phyloP scores from a whole-genome alignment of 2,797 vertebrate genomes.

The Kryptopterus vitreolus region DNA sequence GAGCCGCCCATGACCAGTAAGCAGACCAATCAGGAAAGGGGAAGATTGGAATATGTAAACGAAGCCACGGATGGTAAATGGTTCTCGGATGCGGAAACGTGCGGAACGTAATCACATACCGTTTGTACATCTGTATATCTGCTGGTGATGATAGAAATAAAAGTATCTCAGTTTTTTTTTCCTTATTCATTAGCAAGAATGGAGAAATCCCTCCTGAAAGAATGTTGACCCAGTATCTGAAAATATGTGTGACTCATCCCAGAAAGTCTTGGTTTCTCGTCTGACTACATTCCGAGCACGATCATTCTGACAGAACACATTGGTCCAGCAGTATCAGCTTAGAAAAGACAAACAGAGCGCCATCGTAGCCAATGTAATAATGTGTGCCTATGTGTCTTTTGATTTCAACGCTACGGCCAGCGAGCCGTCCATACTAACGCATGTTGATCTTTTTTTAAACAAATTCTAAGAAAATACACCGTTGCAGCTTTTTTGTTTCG shows the following conservation, averaged over 20 bases:
- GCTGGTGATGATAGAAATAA: not conserved
- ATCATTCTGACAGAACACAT: not conserved
- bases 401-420: not conserved
- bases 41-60: constrained; percentile 54
- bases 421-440: not conserved
- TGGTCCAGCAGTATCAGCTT: not conserved
- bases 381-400: not conserved
- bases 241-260: not conserved
- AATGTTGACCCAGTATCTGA: not conserved
- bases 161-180: not conserved
- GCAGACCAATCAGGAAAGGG: constrained; percentile 61
- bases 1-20: constrained; percentile 56
- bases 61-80: constrained; percentile 36
- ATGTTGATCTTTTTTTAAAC: not conserved
- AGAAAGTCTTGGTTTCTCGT: not conserved
- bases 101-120: too few relatives aligned
- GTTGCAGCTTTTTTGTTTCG: not conserved
- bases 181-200: not conserved
- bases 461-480: not conserved
- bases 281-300: constrained; percentile 15
- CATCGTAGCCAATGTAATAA: not conserved
- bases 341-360: not conserved
- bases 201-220: not conserved
- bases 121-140: constrained; percentile 18
- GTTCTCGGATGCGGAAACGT: not conserved